Evolutionary conservation across 2,888 invertebrate species (phyloP).

Genomic region (Synanthedon andrenaeformis): DNA sequence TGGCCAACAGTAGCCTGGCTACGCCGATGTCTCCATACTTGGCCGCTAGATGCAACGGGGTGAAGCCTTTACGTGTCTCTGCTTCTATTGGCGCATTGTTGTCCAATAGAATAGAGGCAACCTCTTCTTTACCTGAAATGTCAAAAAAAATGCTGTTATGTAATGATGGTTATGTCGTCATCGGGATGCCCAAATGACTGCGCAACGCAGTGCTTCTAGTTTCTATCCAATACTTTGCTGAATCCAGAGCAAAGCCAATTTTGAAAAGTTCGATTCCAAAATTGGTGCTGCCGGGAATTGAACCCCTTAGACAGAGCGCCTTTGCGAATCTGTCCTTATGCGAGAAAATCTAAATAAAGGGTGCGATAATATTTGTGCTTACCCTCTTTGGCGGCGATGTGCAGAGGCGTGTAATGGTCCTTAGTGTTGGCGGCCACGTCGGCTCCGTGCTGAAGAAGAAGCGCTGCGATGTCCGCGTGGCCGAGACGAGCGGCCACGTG

Average conservation of each 20-base stretch:
- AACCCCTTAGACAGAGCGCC: too few species aligned
- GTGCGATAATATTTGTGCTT: constrained; percentile 10
- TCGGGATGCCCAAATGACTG: too few species aligned
- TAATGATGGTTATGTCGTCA: too few species aligned
- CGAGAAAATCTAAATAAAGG: too few species aligned
- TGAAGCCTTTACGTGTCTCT: constrained; percentile 97
- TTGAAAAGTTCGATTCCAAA: too few species aligned
- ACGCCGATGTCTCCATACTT: constrained; percentile 97
- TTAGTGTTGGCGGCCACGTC: constrained; percentile 90
- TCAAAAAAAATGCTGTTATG: too few species aligned
- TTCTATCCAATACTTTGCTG: too few species aligned
- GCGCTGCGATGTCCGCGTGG: constrained; percentile 94
- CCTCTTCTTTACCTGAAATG: constrained; percentile 84
- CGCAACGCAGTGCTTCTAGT: too few species aligned
- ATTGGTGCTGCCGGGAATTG: too few species aligned
- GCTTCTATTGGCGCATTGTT: constrained; percentile 90
- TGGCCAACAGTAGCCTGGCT: constrained; percentile 86
- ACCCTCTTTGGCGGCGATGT: constrained; percentile 97
- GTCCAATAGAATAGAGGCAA: constrained; percentile 90
- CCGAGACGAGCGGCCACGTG: constrained; percentile 97
- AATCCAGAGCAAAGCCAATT: too few species aligned
- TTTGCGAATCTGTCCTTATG: too few species aligned
- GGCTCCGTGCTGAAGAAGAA: constrained; percentile 94
- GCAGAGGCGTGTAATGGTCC: constrained; percentile 95
- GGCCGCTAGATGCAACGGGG: constrained; percentile 95